Evolutionary conservation across 2,888 invertebrate genomes (phyloP), one percentile per base, ranked within the genome.

Genomic region (Cyclophora punctaria): DNA sequence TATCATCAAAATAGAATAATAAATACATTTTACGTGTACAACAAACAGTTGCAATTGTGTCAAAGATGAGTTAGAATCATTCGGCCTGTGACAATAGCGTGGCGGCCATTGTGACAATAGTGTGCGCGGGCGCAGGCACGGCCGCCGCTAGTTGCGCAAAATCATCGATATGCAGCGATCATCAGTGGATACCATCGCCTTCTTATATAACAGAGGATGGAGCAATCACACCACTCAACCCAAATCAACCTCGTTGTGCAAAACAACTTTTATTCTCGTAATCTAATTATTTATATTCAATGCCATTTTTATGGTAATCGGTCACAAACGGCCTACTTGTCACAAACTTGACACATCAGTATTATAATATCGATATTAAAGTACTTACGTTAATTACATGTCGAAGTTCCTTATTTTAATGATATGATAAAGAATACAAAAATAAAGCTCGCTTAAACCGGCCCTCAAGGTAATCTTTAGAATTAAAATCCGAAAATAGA

Each of bases 111-210:
- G 37, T 3, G 42, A 42, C n/a, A 42, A 42, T 7, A 42, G 20
- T 20, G 20, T 4, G n/a, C 55, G 54, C 50, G 55, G 52, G 49
- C 61, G 48, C 57, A 58, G 59, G 52, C 54, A 58, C 53, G 55
- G 56, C 58, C 64, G 58, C 52, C 63, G 61, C 61, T 48, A 56
- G 62, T 78, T 80, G 70, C 78, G 73, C 70, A 80, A 80, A 71
- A 65, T 67, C 72, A 78, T 78, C 75, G 77, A 77, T 74, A 78
- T 78, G 75, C 78, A 69, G 74, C 68, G 69, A 73, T 71, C 71
- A 75, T 69, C 76, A 73, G 73, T 73, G 71, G 71, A 69, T 67
- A 66, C 66, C 68, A 60, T 67, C 64, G 66, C 63, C 66, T 68
- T 41, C 49, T 79, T 77, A 75, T 70, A 66, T 73, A 79, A 78